Evolutionary conservation across 1,140 invertebrate species (phyloP).

Genomic region (Vanessa tameamea): DNA sequence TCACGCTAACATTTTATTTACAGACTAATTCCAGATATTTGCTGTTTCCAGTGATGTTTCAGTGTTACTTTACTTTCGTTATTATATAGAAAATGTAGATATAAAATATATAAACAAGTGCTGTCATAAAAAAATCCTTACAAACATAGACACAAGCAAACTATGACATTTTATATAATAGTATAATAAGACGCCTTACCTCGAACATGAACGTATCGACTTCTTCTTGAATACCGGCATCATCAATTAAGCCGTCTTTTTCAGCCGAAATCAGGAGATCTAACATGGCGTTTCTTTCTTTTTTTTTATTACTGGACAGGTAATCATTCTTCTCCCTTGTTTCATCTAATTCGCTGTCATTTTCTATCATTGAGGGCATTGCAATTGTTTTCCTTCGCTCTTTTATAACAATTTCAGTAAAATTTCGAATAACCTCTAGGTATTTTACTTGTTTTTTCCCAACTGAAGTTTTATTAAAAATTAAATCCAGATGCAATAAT

Average conservation of each 20-base stretch:
- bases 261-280: conserved; percentile 27
- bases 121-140: too few relatives aligned
- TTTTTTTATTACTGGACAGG: not conserved
- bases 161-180: too few relatives aligned
- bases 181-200: not conserved
- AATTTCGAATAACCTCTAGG: conserved; percentile 52
- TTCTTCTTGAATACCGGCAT: conserved; percentile 30
- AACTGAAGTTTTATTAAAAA: conserved; percentile 46
- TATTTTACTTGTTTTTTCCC: conserved; percentile 41
- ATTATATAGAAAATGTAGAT: too few relatives aligned
- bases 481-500: conserved; percentile 49
- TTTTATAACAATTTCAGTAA: conserved; percentile 43
- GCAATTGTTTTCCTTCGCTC: conserved; percentile 1
- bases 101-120: too few relatives aligned
- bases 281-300: conserved; percentile 21
- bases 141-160: too few relatives aligned
- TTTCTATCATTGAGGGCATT: not conserved
- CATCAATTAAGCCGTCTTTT: conserved; percentile 15
- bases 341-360: not conserved
- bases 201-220: conserved; percentile 35
- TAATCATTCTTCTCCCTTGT: not conserved
- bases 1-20: too few relatives aligned
- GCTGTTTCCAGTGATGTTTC: too few relatives aligned
- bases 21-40: too few relatives aligned
- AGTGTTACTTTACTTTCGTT: too few relatives aligned